phyloP scores from a whole-genome alignment of 2,797 vertebrate genomes.

The Phrynocephalus guinanensis region DNA sequence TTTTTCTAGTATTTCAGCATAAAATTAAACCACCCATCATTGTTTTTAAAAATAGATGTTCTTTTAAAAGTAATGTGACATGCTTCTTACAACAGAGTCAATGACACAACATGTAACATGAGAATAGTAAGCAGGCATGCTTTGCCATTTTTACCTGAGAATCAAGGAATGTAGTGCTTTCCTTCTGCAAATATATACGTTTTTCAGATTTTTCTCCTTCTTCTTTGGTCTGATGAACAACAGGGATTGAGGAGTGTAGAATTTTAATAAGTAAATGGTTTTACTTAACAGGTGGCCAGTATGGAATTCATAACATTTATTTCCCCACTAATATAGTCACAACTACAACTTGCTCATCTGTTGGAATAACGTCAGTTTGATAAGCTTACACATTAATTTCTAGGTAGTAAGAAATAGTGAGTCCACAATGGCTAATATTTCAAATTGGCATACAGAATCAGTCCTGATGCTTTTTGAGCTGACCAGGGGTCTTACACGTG shows the following conservation, averaged over 20 bases:
- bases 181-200: constrained; percentile 82
- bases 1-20: constrained; percentile 36
- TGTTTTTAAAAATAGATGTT: constrained; percentile 13
- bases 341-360: constrained; percentile 8
- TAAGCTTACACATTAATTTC: constrained; percentile 25
- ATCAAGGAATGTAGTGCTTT: constrained; percentile 82
- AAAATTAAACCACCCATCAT: constrained; percentile 49
- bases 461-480: neutral
- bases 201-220: constrained; percentile 84
- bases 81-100: constrained; percentile 17
- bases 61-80: constrained; percentile 56
- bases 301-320: constrained; percentile 18
- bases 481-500: neutral
- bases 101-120: constrained; percentile 39
- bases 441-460: neutral
- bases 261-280: constrained; percentile 62
- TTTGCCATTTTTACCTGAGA: constrained; percentile 79
- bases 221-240: constrained; percentile 85
- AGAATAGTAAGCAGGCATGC: constrained; percentile 51
- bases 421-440: neutral
- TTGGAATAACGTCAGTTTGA: constrained; percentile 40
- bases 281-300: constrained; percentile 49
- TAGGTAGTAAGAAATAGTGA: neutral
- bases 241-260: constrained; percentile 69
- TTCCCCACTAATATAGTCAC: constrained; percentile 32